These are phyloP conservation scores for Crypturellus undulatus DNA, from an alignment of 2,113 vertebrate genomes.

Conservation along the genomic window DNA sequence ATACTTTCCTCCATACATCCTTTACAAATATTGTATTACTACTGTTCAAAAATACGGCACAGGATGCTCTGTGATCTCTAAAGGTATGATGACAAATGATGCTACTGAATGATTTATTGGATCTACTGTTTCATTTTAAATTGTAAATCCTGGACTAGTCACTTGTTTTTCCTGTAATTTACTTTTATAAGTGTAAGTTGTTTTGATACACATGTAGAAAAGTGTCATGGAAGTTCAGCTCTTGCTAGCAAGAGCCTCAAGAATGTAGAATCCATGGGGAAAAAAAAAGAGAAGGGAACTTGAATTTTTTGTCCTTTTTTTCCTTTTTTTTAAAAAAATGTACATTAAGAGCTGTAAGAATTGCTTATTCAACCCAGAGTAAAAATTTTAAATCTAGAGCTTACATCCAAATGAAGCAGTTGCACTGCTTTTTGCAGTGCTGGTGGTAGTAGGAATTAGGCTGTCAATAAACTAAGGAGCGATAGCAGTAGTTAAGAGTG, in stretches of 20 bases:
- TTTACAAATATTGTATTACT: background rate
- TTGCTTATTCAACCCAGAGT: background rate
- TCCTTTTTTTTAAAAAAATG: too few relatives aligned
- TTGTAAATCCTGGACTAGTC: background rate
- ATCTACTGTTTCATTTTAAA: background rate
- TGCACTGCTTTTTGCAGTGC: rapidly evolving
- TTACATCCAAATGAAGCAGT: rapidly evolving
- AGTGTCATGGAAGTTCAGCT: background rate
- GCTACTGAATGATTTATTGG: background rate
- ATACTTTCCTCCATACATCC: background rate
- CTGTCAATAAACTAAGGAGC: background rate
- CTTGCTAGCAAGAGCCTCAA: background rate
- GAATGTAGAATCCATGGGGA: background rate
- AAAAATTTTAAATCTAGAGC: background rate
- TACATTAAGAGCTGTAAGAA: background rate
- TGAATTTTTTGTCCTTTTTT: background rate
- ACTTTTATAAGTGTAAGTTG: background rate
- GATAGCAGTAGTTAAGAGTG: slow-evolving; percentile 16
- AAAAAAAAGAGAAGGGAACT: background rate
- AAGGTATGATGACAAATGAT: background rate
- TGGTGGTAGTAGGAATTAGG: background rate
- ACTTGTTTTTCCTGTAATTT: background rate
- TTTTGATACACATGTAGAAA: background rate
- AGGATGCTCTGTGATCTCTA: background rate
- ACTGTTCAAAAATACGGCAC: background rate